Evolutionary conservation across 2,888 invertebrate species (phyloP).

Genomic region (Synergus itoensis): DNA sequence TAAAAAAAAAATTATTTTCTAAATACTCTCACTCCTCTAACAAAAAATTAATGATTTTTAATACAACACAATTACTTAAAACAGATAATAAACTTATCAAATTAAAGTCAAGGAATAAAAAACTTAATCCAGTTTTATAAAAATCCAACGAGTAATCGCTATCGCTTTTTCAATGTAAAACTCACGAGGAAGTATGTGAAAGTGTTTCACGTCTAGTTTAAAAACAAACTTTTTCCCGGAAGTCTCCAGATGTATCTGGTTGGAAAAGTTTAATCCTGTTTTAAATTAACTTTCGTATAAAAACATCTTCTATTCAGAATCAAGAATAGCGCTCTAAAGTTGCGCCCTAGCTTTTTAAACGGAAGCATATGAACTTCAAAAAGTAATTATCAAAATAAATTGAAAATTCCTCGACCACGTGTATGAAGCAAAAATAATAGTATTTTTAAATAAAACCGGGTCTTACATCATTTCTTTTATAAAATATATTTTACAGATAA

Average conservation of each 20-base stretch:
- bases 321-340: neutral
- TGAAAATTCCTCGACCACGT: neutral
- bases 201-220: neutral
- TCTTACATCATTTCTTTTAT: no score
- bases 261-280: constrained; percentile 6
- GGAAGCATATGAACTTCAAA: neutral
- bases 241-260: neutral
- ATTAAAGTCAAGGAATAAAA: no score
- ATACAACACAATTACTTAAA: no score
- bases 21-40: neutral
- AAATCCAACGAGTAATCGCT: neutral
- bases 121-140: neutral
- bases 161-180: neutral
- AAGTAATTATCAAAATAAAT: constrained; percentile 1
- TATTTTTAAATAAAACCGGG: no score
- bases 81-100: no score
- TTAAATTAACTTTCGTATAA: neutral
- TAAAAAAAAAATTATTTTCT: no score
- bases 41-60: neutral
- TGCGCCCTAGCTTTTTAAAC: neutral
- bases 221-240: neutral
- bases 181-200: neutral
- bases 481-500: no score
- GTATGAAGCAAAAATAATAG: neutral
- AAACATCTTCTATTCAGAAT: neutral